These are phyloP conservation scores for Microctonus aethiopoides DNA, from an alignment of 2,888 invertebrate genomes.

Conservation along the genomic window DNA sequence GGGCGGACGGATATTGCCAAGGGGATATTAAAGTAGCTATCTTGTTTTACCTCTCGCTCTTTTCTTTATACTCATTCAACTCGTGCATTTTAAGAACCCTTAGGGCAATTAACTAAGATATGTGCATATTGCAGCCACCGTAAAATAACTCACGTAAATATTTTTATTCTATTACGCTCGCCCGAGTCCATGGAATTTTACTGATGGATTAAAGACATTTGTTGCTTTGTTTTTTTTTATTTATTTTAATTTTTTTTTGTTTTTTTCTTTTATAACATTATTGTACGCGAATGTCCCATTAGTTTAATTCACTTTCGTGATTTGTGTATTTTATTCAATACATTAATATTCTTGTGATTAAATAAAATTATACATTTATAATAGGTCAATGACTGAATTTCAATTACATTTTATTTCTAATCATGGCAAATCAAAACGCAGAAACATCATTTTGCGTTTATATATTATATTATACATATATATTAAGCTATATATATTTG, in stretches of 20 bases:
- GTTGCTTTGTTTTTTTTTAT: not conserved
- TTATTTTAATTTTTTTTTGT: not conserved
- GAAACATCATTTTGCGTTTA: conserved; percentile 20
- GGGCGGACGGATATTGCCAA: conserved; percentile 1
- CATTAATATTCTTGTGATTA: not conserved
- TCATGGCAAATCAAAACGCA: conserved; percentile 9
- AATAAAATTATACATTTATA: conserved; percentile 6
- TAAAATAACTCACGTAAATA: conserved; percentile 23
- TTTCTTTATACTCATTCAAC: not conserved
- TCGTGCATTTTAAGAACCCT: conserved; percentile 15
- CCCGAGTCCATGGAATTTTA: conserved; percentile 27
- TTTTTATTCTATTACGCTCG: conserved; percentile 24
- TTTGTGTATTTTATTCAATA: not conserved
- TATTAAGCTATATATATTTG: conserved; percentile 3
- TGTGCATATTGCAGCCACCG: conserved; percentile 24
- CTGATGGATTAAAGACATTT: conserved; percentile 24
- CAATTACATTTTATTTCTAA: conserved; percentile 3
- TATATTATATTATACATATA: too few relatives aligned
- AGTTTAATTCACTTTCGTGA: conserved; percentile 11
- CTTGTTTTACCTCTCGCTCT: not conserved
- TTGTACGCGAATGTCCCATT: conserved; percentile 26
- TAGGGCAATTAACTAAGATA: conserved; percentile 29
- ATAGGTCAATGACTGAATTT: conserved; percentile 21
- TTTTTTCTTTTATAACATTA: conserved; percentile 3
- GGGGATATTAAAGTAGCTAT: not conserved